Evolutionary conservation across 2,888 invertebrate species (phyloP).

Genomic region (Hypena proboscidalis): DNA sequence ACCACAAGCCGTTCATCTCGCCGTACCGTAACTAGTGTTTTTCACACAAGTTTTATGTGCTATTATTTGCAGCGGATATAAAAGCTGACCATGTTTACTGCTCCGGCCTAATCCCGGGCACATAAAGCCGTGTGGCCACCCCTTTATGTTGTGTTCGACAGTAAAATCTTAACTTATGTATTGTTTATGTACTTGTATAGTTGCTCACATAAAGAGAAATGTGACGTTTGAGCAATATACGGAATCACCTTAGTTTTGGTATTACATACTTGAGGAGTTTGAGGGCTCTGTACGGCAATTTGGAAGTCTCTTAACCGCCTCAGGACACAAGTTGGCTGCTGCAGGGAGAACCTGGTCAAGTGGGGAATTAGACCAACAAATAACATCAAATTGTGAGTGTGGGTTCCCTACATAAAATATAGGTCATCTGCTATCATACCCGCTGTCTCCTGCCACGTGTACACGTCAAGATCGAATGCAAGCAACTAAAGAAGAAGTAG

Average conservation of each 20-base stretch:
- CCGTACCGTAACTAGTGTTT: slow-evolving; percentile 78
- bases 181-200: slow-evolving; percentile 62
- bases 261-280: too few species aligned
- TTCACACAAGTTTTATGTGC: slow-evolving; percentile 84
- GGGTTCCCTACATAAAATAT: too few species aligned
- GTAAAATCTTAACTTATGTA: slow-evolving; percentile 75
- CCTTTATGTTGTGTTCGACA: slow-evolving; percentile 76
- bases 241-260: slow-evolving; percentile 20
- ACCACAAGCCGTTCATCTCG: slow-evolving; percentile 57
- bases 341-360: too few species aligned
- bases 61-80: slow-evolving; percentile 84
- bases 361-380: too few species aligned
- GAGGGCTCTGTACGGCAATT: too few species aligned
- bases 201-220: slow-evolving; percentile 35
- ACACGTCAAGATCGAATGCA: too few species aligned
- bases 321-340: too few species aligned
- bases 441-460: too few species aligned
- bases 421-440: too few species aligned
- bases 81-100: slow-evolving; percentile 76
- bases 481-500: too few species aligned
- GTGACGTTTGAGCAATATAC: slow-evolving; percentile 32
- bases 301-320: too few species aligned
- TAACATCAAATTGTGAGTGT: too few species aligned
- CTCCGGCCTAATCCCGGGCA: slow-evolving; percentile 59
- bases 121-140: slow-evolving; percentile 66